Percentiles rank a stretch among this genome's conserved stretches.
Evolutionary conservation across 2,888 invertebrate species (phyloP).

Genomic region (Zygaena filipendulae): DNA sequence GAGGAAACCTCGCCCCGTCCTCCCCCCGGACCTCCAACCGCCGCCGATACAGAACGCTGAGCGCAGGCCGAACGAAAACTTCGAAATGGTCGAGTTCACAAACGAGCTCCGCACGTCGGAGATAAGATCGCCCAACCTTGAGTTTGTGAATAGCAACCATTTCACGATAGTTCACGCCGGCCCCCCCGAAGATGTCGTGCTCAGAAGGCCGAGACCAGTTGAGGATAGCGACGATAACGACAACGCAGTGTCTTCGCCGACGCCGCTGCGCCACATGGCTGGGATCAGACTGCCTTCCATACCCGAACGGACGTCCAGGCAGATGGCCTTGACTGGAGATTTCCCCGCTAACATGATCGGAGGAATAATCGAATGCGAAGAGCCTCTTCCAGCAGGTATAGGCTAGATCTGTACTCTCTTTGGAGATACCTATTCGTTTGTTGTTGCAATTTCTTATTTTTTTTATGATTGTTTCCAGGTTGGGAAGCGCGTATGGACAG

Average conservation of each 20-base stretch:
- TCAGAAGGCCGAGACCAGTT: constrained; percentile 47
- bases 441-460: constrained; percentile 2
- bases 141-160: constrained; percentile 68
- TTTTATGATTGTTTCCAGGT: constrained; percentile 59
- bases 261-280: constrained; percentile 75
- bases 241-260: constrained; percentile 63
- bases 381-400: constrained; percentile 88
- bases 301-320: constrained; percentile 74
- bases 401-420: too few species aligned
- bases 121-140: constrained; percentile 63
- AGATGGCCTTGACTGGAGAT: constrained; percentile 67
- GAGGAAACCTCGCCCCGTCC: constrained; percentile 71
- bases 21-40: constrained; percentile 65
- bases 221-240: constrained; percentile 57
- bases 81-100: constrained; percentile 59
- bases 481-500: constrained; percentile 99
- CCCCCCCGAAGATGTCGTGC: constrained; percentile 57
- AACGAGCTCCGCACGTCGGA: constrained; percentile 60
- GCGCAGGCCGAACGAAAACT: constrained; percentile 37
- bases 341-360: constrained; percentile 65
- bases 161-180: constrained; percentile 64
- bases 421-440: constrained; percentile 16
- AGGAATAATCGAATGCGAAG: constrained; percentile 74
- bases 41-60: constrained; percentile 54
- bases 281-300: constrained; percentile 84